Conservation (phyloP, 2,113 vertebrate species). For the Perca flavescens region DNA sequence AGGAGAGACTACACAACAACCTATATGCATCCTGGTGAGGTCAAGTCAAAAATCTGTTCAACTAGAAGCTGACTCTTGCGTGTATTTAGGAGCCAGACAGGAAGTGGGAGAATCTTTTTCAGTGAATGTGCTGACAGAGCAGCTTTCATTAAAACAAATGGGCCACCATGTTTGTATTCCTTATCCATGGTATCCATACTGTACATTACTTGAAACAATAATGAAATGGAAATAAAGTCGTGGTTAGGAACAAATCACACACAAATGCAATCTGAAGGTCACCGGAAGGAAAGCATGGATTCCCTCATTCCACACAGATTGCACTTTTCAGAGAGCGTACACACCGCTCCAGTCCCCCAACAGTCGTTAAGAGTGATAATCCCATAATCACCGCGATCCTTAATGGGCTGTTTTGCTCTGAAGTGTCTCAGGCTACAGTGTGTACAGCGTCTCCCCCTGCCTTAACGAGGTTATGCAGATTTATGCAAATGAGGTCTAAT, state of each 20-base stretch:
- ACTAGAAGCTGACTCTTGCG: too few relatives aligned
- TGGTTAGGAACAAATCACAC: not conserved
- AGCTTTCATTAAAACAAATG: constrained; percentile 3
- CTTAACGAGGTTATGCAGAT: constrained; percentile 79
- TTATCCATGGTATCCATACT: not conserved
- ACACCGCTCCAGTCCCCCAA: constrained; percentile 35
- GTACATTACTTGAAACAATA: not conserved
- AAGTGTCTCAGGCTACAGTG: constrained; percentile 64
- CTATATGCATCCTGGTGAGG: not conserved
- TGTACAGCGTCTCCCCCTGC: constrained; percentile 48
- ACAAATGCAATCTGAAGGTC: constrained; percentile 23
- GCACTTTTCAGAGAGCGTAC: constrained; percentile 52
- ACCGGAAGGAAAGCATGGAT: constrained; percentile 22
- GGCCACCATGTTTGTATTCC: not conserved
- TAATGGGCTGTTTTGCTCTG: constrained; percentile 73
- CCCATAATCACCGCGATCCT: constrained; percentile 74
- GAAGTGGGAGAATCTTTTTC: not conserved
- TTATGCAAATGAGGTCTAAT: constrained; percentile 77
- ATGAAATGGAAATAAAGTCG: constrained; percentile 4
- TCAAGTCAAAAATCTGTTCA: not conserved
- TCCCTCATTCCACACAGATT: not conserved
- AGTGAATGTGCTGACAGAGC: not conserved
- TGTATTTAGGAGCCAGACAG: not conserved
- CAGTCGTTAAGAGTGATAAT: constrained; percentile 73
- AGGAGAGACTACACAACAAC: not conserved